A percentile compares a stretch with the other conserved stretches of the same genome.
These are phyloP conservation scores for Phoebastria nigripes DNA, from an alignment of 2,797 vertebrate species.

Conservation along the genomic window DNA sequence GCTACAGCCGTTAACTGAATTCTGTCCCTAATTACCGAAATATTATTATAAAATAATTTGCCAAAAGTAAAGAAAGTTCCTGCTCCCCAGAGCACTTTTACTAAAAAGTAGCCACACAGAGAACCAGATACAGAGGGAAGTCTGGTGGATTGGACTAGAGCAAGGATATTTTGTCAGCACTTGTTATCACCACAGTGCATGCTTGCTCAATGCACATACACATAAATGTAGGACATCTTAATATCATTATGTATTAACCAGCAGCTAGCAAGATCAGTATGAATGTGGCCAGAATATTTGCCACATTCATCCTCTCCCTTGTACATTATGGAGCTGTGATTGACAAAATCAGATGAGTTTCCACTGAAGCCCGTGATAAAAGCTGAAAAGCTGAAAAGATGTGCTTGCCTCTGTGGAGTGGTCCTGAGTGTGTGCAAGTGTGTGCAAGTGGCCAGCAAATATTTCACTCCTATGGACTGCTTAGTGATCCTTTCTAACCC, in stretches of 20 bases:
- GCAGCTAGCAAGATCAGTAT: background rate
- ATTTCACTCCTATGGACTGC: background rate
- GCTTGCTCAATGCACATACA: background rate
- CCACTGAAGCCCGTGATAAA: background rate
- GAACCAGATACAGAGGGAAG: background rate
- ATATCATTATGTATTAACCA: background rate
- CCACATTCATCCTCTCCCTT: background rate
- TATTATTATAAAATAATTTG: background rate
- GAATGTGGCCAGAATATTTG: background rate
- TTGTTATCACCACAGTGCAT: background rate
- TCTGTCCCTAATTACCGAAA: background rate
- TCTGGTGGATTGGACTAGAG: background rate
- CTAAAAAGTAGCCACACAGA: background rate
- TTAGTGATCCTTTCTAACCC: background rate
- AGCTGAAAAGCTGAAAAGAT: background rate
- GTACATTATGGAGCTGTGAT: background rate
- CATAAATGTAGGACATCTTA: background rate
- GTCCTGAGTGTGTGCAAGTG: accelerated
- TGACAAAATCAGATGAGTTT: background rate
- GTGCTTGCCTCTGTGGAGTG: background rate
- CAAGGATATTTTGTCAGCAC: background rate
- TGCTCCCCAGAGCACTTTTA: background rate
- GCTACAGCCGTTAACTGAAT: background rate
- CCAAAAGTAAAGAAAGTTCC: background rate
- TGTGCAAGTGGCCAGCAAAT: background rate